Base-by-base conservation (phyloP, 2,888 invertebrate genomes). In the Phlogophora meticulosa region DNA sequence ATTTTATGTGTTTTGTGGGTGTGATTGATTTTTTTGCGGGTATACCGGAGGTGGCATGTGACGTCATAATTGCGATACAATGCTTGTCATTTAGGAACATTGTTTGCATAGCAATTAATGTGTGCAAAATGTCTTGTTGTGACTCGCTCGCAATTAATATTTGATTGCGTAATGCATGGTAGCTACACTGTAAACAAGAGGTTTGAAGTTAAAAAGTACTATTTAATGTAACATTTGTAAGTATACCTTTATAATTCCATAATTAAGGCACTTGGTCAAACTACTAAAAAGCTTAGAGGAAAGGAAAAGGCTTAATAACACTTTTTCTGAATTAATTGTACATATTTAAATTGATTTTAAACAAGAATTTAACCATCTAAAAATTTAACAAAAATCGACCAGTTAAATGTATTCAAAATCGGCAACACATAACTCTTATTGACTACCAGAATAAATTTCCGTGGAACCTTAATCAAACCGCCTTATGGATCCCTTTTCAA, bases 1-100 rank as follows among this genome's bases (percentile, higher is more conserved):
- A 71, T 80, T 80, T 83, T 78, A 80, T 76, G 68, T 77, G 58
- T 59, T 70, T 71, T 72, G 62, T 28, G 55, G 73, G 55, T 65
- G 61, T 67, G 68, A 79, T 78, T 81, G 74, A 72, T 76, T 72
- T 76, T 67, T 76, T 73, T 72, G 67, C 32, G 61, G 43, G 46
- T 22, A 15, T 7, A 51, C 60, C 5, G 28, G 24, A 17, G 34
- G 11, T 42, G 32, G 15, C 48, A 22, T 69, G 51, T 79, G 65
- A 76, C 46, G 60, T 34, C 51, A 48, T 72, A 66, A 77, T 77
- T 63, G 57, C 51, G 15, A 45, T 52, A 76, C 80, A 72, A 80
- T 72, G 36, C 17, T 38, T 36, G 72, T 48, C 51, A 61, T 76
- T 71, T 64, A 46, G 63, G 51, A 24, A 58, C 58, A 76, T 49